Evolutionary conservation across 2,797 vertebrate species (phyloP).

Genomic region (Clarias pachynema): DNA sequence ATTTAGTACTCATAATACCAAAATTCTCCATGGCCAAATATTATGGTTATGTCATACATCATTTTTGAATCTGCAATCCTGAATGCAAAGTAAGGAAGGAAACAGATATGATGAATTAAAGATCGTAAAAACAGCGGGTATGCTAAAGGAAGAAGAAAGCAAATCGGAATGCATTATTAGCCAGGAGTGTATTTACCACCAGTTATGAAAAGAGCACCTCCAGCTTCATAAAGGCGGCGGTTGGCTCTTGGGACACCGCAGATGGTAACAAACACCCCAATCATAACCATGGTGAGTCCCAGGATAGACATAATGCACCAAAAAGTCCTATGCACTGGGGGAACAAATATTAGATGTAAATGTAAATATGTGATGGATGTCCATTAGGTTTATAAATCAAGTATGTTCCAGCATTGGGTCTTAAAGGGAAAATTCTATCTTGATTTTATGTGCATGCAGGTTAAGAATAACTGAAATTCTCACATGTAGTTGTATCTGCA

Average conservation of each 20-base stretch:
- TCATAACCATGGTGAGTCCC: slow-evolving; percentile 73
- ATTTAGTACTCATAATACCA: background rate
- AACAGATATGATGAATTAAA: background rate
- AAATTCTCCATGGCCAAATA: background rate
- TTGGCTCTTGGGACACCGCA: slow-evolving; percentile 82
- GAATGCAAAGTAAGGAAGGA: background rate
- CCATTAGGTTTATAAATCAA: background rate
- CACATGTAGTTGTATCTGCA: slow-evolving; percentile 81
- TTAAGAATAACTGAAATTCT: slow-evolving; percentile 58
- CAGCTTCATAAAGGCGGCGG: slow-evolving; percentile 80
- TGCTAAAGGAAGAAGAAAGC: background rate
- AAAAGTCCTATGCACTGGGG: slow-evolving; percentile 82
- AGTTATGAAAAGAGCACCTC: slow-evolving; percentile 81
- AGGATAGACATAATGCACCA: slow-evolving; percentile 83
- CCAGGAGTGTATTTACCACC: slow-evolving; percentile 69
- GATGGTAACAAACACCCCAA: slow-evolving; percentile 81
- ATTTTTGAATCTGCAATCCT: background rate
- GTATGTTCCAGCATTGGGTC: background rate
- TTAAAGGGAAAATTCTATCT: background rate
- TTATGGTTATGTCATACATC: background rate
- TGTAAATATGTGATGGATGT: background rate
- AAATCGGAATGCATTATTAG: background rate
- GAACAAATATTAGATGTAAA: slow-evolving; percentile 9
- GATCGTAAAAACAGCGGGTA: background rate
- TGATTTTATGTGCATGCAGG: background rate